Base-by-base conservation (phyloP, 2,888 invertebrate genomes). In the Epiblema foenella region DNA sequence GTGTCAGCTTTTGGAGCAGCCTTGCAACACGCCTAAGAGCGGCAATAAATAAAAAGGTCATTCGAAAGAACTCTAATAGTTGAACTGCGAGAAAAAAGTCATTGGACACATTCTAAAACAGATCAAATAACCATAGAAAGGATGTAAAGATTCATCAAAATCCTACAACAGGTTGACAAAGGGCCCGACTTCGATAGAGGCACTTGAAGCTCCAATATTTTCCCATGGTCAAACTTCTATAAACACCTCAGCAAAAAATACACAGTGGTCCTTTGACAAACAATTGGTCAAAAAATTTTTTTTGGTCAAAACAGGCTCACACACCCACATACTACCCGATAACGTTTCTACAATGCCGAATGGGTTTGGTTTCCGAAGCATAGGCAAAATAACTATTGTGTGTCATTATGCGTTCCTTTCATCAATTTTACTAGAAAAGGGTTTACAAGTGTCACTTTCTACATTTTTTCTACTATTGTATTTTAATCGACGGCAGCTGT, bases 161-260 rank as follows among this genome's bases (percentile, higher is more conserved):
- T 78, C 74, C 62, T 72, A 76, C 73, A 84, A 77, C 91, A 91
- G 89, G 90, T 92, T 88, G 83, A 90, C 91, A 91, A 91, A 84
- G 74, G 83, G 75, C 77, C 77, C 82, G 81, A 84, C 82, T 85
- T 81, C 81, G 86, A 89, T 86, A 87, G 81, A 87, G 88, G 85
- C 93, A 93, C 93, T 92, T 93, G 93, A 93, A 88, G 79, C 87
- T 85, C 78, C 78, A 80, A 92, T 90, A 93, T 93, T 93, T 93
- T 93, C 93, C 93, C 93, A 93, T 93, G 93, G 93, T 93, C 93
- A 92, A 90, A 89, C 89, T 87, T 78, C 85, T 84, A 90, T 89
- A 93, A 93, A 90, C 91, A 92, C 89, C 85, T 87, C 78, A 77
- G 87, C 89, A 93, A 92, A 93, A 92, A 91, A 89, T 83, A 80